Percentiles rank a stretch among this genome's conserved stretches.
Conservation (phyloP, 2,797 vertebrate species). For the Agapornis canus region DNA sequence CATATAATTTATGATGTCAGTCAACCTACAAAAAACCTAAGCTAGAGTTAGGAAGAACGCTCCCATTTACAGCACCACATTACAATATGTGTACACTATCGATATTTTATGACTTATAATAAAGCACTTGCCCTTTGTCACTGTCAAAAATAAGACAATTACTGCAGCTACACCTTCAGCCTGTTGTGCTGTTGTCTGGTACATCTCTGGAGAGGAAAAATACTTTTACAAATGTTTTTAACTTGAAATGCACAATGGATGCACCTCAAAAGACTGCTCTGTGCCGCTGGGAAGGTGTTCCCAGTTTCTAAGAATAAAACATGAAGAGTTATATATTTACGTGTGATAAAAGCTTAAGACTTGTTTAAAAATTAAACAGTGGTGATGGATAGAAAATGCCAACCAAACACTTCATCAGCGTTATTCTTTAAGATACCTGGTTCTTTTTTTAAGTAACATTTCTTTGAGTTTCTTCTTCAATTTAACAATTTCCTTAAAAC, state of each 20-base stretch:
- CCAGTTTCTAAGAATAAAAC: neutral
- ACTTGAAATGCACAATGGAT: neutral
- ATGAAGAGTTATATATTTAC: neutral
- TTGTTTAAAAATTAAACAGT: neutral
- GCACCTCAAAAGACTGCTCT: neutral
- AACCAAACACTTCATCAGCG: neutral
- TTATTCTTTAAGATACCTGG: neutral
- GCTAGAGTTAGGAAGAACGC: neutral
- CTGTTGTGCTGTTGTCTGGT: neutral
- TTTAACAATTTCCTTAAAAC: neutral
- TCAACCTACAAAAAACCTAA: neutral
- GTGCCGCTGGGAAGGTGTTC: neutral
- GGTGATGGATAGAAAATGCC: neutral
- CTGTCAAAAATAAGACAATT: slow-evolving; percentile 5
- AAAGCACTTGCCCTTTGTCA: slow-evolving; percentile 13
- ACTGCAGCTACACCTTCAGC: neutral
- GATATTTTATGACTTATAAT: neutral
- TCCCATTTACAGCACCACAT: neutral
- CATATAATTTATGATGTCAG: neutral
- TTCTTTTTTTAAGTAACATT: neutral
- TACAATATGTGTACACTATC: neutral
- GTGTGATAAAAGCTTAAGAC: slow-evolving; percentile 12
- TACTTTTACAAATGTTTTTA: neutral
- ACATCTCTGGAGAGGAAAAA: neutral
- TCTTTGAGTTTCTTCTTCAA: neutral